Evolutionary conservation across 2,888 invertebrate species (phyloP).

Genomic region (Calameuta filiformis): DNA sequence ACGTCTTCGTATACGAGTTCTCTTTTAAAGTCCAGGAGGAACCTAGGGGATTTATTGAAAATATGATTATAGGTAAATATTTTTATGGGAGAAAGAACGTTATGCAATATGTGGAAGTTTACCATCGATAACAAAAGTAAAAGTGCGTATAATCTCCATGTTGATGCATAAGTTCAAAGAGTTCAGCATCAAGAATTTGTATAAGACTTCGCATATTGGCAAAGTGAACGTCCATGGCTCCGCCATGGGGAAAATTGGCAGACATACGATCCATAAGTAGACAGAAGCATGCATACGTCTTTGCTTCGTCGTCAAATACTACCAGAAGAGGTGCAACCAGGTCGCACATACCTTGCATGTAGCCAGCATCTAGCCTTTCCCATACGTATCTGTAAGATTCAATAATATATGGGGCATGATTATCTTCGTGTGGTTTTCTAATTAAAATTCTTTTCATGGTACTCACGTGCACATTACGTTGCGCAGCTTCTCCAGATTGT

Average conservation of each 20-base stretch:
- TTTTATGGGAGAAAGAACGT: neutral
- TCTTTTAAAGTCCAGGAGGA: constrained; percentile 94
- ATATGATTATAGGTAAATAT: neutral
- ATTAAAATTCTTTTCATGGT: neutral
- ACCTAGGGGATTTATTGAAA: constrained; percentile 55
- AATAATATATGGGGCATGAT: neutral
- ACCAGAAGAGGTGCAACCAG: constrained; percentile 92
- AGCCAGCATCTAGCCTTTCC: constrained; percentile 93
- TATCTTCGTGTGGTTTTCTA: neutral
- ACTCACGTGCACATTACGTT: constrained; percentile 97
- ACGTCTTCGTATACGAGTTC: constrained; percentile 94
- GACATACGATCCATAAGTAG: constrained; percentile 91
- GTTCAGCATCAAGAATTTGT: constrained; percentile 91
- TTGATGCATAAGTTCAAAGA: constrained; percentile 94
- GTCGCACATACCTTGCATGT: constrained; percentile 99
- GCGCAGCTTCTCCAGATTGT: constrained; percentile 90
- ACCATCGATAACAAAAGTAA: constrained; percentile 97
- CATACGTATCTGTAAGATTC: constrained; percentile 85
- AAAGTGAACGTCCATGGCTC: constrained; percentile 96
- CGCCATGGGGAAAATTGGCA: constrained; percentile 91
- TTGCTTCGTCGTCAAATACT: constrained; percentile 90
- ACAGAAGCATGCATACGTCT: constrained; percentile 92
- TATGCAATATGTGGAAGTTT: neutral
- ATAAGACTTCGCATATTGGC: constrained; percentile 93
- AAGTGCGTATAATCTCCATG: constrained; percentile 97